These are phyloP conservation scores for Stomatorhinus walkeri DNA, from an alignment of 2,797 vertebrate species.

Conservation along the genomic window DNA sequence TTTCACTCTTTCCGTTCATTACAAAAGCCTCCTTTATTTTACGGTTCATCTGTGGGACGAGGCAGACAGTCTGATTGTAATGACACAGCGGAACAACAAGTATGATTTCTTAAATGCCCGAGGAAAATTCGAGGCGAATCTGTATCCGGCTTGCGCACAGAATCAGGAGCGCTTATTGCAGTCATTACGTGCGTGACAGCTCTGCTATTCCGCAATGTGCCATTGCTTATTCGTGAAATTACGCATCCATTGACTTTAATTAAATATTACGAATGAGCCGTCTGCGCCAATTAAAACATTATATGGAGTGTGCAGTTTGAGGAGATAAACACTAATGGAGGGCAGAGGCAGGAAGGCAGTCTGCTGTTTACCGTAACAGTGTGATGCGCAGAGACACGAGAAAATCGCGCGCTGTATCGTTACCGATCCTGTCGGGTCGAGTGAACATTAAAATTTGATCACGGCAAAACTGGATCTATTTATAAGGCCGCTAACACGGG, in stretches of 20 bases:
- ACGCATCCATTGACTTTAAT: conserved; percentile 19
- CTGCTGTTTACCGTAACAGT: neutral
- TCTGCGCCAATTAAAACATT: conserved; percentile 11
- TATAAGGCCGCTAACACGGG: neutral
- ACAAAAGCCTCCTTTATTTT: conserved; percentile 6
- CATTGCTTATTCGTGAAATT: conserved; percentile 20
- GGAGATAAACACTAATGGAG: neutral
- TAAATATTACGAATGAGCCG: conserved; percentile 19
- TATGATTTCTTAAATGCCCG: conserved; percentile 11
- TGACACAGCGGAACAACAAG: neutral
- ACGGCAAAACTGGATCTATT: neutral
- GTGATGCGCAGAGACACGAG: neutral
- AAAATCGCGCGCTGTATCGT: neutral
- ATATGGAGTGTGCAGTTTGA: neutral
- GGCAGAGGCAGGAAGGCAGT: neutral
- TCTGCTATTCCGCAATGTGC: neutral
- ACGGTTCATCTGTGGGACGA: conserved; percentile 11
- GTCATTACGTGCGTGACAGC: conserved; percentile 1
- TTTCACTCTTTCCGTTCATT: neutral
- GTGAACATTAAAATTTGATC: neutral
- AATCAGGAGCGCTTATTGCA: neutral
- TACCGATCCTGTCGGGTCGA: neutral
- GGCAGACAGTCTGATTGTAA: conserved; percentile 4
- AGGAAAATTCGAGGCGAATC: conserved; percentile 1
- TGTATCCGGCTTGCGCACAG: neutral